phyloP scores from a whole-genome alignment of 2,888 invertebrate species.

The Euproctis similis region DNA sequence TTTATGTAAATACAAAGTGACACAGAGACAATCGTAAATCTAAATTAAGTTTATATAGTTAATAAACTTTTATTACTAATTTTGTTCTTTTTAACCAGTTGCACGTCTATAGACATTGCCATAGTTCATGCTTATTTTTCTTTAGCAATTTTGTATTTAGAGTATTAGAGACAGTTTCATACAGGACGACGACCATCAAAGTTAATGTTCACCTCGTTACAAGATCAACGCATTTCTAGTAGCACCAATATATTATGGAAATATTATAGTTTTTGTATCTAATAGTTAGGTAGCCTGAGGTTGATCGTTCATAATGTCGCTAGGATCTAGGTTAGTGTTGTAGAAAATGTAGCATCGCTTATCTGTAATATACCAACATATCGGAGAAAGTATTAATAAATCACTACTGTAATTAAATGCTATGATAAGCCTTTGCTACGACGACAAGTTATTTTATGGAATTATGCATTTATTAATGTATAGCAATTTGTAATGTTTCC shows the following conservation, averaged over 20 bases:
- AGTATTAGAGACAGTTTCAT: no score
- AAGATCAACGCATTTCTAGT: background rate
- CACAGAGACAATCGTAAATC: no score
- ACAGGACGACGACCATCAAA: no score
- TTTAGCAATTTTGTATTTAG: no score
- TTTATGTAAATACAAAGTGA: no score
- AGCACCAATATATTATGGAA: background rate
- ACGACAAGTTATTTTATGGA: background rate
- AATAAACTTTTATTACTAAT: no score
- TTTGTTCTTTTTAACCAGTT: no score
- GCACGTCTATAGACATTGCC: no score
- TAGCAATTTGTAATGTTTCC: conserved; percentile 10
- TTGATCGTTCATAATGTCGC: conserved; percentile 9
- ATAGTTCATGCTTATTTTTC: no score
- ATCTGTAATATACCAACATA: conserved; percentile 4
- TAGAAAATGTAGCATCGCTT: conserved; percentile 9
- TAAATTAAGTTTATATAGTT: no score
- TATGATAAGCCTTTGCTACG: background rate
- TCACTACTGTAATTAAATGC: conserved; percentile 3
- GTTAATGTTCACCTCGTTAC: background rate
- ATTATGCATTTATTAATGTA: background rate
- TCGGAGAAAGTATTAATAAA: conserved; percentile 10
- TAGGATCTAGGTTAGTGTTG: conserved; percentile 4
- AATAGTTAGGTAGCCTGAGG: conserved; percentile 6
- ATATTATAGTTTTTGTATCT: conserved; percentile 6